Conservation (phyloP, 2,113 vertebrate species). For the Albula goreensis region DNA sequence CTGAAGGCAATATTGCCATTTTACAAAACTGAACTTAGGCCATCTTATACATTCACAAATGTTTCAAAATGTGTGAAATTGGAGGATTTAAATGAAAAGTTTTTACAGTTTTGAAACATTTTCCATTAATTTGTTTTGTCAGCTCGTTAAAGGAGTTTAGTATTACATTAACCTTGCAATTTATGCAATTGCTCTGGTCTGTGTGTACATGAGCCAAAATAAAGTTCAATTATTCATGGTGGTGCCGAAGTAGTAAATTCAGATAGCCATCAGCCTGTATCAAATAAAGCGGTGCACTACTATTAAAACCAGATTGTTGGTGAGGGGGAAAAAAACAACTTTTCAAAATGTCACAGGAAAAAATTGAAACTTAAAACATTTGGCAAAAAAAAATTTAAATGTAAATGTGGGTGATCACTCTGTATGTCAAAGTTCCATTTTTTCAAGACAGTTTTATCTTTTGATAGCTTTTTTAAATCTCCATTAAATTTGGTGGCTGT, state of each 20-base stretch:
- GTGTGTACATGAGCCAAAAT: constrained; percentile 1
- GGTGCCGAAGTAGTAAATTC: not conserved
- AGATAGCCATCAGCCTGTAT: not conserved
- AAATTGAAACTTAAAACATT: not conserved
- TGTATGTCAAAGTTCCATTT: not conserved
- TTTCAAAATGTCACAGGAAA: not conserved
- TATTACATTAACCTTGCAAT: not conserved
- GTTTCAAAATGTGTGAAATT: not conserved
- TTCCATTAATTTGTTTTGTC: not conserved
- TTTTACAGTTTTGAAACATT: not conserved
- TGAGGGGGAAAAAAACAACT: not conserved
- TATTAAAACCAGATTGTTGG: not conserved
- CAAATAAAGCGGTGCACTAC: not conserved
- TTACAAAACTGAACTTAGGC: not conserved
- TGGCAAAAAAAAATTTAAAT: not conserved
- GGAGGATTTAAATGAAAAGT: not conserved
- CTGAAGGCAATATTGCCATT: not conserved
- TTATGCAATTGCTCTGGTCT: not conserved
- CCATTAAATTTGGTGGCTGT: constrained; percentile 2
- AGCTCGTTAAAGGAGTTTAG: not conserved
- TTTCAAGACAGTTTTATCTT: not conserved
- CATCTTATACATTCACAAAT: not conserved
- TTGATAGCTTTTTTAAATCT: not conserved
- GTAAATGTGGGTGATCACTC: not conserved
- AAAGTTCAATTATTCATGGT: not conserved